phyloP scores from a whole-genome alignment of 1,140 invertebrate species.

The Metopolophium dirhodum region DNA sequence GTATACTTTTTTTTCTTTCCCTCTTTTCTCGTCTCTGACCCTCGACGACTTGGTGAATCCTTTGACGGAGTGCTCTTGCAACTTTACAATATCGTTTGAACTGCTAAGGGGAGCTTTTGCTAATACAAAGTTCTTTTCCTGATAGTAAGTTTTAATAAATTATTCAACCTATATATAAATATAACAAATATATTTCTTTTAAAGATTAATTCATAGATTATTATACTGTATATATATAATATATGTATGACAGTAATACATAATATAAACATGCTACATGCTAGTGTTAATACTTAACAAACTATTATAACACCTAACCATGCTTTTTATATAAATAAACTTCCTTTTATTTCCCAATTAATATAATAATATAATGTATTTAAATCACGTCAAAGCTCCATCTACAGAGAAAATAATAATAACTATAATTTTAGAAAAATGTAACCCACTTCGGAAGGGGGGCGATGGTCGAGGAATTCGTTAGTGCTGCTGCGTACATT shows the following conservation, averaged over 20 bases:
- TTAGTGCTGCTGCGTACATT: neutral
- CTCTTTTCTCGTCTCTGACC: constrained; percentile 15
- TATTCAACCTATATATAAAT: neutral
- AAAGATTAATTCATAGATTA: neutral
- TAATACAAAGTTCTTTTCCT: neutral
- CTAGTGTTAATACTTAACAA: neutral
- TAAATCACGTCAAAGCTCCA: neutral
- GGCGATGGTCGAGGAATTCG: neutral
- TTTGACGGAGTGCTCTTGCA: neutral
- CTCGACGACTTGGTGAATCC: neutral
- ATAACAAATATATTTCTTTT: neutral
- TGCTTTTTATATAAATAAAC: neutral
- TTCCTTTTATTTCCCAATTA: no score
- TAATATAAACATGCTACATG: neutral
- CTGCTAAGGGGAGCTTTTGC: neutral
- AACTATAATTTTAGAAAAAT: neutral
- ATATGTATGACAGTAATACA: neutral
- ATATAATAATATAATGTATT: no score
- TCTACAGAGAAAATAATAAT: neutral
- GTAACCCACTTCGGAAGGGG: neutral
- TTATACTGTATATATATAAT: no score
- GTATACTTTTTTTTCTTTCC: neutral
- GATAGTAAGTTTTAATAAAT: neutral
- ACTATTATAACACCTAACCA: neutral
- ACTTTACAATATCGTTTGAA: neutral